These are phyloP conservation scores for Tyrannus savana DNA, from an alignment of 2,113 vertebrate genomes.

Conservation along the genomic window DNA sequence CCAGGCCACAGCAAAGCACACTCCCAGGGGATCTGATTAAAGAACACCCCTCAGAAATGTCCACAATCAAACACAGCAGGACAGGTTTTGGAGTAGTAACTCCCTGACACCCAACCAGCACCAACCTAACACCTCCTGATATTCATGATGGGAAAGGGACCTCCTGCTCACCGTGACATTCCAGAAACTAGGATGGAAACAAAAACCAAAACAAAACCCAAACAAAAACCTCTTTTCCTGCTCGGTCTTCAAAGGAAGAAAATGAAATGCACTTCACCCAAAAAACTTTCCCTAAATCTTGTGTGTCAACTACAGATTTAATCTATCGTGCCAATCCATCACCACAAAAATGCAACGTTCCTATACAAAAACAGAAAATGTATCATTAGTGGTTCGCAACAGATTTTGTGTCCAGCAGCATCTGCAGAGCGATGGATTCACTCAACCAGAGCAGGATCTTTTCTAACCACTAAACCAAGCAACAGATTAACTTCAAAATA, in stretches of 20 bases:
- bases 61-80: background rate
- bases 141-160: background rate
- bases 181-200: background rate
- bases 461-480: slow-evolving; percentile 59
- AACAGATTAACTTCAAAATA: slow-evolving; percentile 60
- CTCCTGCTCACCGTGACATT: background rate
- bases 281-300: background rate
- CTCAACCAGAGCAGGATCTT: slow-evolving; percentile 48
- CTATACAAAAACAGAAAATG: slow-evolving; percentile 60
- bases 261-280: background rate
- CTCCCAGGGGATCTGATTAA: background rate
- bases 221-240: background rate
- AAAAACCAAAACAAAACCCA: background rate
- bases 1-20: background rate
- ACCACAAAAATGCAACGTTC: slow-evolving; percentile 68
- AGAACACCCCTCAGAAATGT: background rate
- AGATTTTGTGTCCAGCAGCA: slow-evolving; percentile 55
- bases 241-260: slow-evolving; percentile 40
- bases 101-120: background rate
- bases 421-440: slow-evolving; percentile 54
- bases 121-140: background rate
- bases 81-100: background rate
- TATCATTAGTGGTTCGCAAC: slow-evolving; percentile 64
- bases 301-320: slow-evolving; percentile 28
- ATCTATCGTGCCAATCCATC: slow-evolving; percentile 29